A percentile compares a stretch with the other conserved stretches of the same genome.
phyloP scores from a whole-genome alignment of 2,888 invertebrate species.

The Drosophila atripex region DNA sequence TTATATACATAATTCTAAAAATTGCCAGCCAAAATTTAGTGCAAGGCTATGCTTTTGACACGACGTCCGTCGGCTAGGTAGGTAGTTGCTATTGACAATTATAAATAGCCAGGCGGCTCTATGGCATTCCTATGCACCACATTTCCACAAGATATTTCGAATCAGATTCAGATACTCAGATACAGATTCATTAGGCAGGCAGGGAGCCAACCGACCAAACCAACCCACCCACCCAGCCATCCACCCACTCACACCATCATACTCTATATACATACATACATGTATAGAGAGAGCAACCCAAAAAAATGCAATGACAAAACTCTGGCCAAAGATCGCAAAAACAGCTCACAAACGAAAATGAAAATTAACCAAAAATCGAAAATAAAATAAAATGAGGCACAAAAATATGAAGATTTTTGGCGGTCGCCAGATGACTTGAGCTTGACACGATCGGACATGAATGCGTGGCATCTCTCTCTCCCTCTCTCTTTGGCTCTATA shows the following conservation, averaged over 20 bases:
- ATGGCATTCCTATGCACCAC: slow-evolving; percentile 45
- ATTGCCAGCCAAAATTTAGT: slow-evolving; percentile 64
- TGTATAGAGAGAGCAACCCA: background rate
- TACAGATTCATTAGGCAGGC: slow-evolving; percentile 3
- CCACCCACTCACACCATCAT: slow-evolving; percentile 1
- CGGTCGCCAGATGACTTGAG: slow-evolving; percentile 59
- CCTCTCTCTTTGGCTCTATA: slow-evolving; percentile 5
- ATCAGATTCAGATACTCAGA: slow-evolving; percentile 18
- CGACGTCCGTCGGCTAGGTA: slow-evolving; percentile 42
- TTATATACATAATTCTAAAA: slow-evolving; percentile 64
- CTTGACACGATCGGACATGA: slow-evolving; percentile 58
- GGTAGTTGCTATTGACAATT: slow-evolving; percentile 66
- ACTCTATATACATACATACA: background rate
- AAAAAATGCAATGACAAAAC: slow-evolving; percentile 45
- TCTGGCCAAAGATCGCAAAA: slow-evolving; percentile 22
- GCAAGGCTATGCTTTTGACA: slow-evolving; percentile 76
- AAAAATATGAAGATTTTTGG: slow-evolving; percentile 57
- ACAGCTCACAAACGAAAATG: slow-evolving; percentile 34
- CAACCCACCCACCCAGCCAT: slow-evolving; percentile 15
- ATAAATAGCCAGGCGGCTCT: slow-evolving; percentile 60
- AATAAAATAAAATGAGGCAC: slow-evolving; percentile 18
- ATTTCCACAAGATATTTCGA: slow-evolving; percentile 32
- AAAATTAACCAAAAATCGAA: slow-evolving; percentile 44
- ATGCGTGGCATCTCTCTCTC: slow-evolving; percentile 34
- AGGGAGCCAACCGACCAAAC: no score